phyloP scores from a whole-genome alignment of 2,888 invertebrate species.

The Agrotis puta region DNA sequence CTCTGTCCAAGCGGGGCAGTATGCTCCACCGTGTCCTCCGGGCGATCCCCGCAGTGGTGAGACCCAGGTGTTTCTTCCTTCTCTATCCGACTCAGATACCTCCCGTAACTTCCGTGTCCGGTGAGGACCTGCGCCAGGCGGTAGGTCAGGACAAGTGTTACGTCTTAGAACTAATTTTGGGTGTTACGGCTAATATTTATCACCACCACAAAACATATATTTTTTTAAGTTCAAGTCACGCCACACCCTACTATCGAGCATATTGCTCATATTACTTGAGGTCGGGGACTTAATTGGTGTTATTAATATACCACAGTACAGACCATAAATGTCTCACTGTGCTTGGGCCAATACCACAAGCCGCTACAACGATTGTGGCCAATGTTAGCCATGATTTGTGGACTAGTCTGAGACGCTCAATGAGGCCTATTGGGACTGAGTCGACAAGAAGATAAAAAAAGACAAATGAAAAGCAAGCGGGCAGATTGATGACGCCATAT shows the following conservation, averaged over 20 bases:
- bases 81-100: too few species aligned
- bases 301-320: constrained; percentile 39
- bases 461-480: too few species aligned
- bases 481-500: too few species aligned
- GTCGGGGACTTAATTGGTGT: constrained; percentile 28
- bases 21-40: too few species aligned
- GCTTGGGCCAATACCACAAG: constrained; percentile 48
- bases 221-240: background rate
- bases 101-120: too few species aligned
- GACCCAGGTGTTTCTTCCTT: too few species aligned
- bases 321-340: constrained; percentile 39
- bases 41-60: too few species aligned
- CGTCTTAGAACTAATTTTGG: background rate
- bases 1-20: too few species aligned
- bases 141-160: too few species aligned
- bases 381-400: constrained; percentile 15
- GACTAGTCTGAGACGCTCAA: background rate
- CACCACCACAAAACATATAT: background rate
- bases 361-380: constrained; percentile 46
- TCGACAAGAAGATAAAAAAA: background rate
- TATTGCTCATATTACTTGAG: constrained; percentile 3
- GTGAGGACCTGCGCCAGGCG: too few species aligned
- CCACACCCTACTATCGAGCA: constrained; percentile 1
- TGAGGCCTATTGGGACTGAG: background rate
- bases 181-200: constrained; percentile 1